Evolutionary conservation across 1,140 invertebrate genomes (phyloP), one percentile per base, ranked within the genome.

Genomic region (Bombus consobrinus): DNA sequence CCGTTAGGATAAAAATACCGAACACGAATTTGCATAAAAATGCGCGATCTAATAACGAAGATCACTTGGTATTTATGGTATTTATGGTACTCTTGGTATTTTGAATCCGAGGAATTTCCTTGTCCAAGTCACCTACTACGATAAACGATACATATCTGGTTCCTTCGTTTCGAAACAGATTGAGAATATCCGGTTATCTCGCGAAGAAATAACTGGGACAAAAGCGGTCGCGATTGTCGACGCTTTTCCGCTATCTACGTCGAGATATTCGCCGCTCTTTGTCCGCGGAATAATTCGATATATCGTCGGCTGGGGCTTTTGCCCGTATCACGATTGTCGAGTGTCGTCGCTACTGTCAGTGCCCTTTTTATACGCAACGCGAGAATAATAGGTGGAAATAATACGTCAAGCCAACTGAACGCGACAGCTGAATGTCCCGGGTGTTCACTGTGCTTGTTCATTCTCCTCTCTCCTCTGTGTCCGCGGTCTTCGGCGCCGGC

Each of bases 311-410:
- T n/a, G 18, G 47, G 22, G n/a, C 39, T 64, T 83, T 83, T 59
- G 76, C 62, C 80, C 64, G 37, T 57, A 32, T 78, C 57, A 37
- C 74, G 47, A 69, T 76, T 37, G 76, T 66, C 81, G 79, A 83
- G 73, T 77, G 81, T 87, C 39, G 53, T 62, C 41, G 43, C 41
- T 34, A 34, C 62, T 64, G 76, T 80, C 86, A 80, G 59, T 76
- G 64, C 62, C 57, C 39, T 84, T 87, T 71, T 71, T 77, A 68
- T 57, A 64, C 64, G 43, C 81, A 39, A 39, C 8, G 10, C 47
- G 80, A 74, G 73, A 91, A 91, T 91, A 90, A 92, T 89, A 84
- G 88, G 72, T 79, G 83, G 90, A 93, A 93, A 93, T 93, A 93
- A 93, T 93, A 91, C 89, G 83, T 93, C 92, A 90, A 84, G 82